phyloP scores from a whole-genome alignment of 2,113 vertebrate species.

The Ibidorhyncha struthersii region DNA sequence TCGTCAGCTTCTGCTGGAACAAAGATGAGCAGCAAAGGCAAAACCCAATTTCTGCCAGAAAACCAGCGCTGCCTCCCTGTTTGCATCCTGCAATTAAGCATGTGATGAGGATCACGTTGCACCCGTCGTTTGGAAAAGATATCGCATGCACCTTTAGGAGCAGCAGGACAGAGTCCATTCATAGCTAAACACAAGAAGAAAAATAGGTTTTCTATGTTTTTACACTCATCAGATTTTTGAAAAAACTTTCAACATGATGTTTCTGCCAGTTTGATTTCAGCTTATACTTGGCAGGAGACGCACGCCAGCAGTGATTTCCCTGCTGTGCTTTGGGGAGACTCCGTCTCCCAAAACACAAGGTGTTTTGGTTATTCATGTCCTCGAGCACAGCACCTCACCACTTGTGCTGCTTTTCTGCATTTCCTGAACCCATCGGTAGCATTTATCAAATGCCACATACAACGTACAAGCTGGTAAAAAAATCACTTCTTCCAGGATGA shows the following conservation, averaged over 20 bases:
- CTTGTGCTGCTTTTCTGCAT: background rate
- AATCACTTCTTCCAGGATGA: background rate
- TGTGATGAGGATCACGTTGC: background rate
- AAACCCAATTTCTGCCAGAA: background rate
- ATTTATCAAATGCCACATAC: background rate
- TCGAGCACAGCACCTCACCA: background rate
- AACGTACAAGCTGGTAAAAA: background rate
- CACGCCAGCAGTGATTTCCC: background rate
- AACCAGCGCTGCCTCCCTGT: fast-evolving
- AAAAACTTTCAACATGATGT: background rate
- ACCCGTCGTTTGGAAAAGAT: fast-evolving
- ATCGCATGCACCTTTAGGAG: fast-evolving
- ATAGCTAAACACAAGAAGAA: background rate
- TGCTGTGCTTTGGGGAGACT: background rate
- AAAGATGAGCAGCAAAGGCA: background rate
- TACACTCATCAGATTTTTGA: background rate
- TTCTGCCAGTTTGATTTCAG: background rate
- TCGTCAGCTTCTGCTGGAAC: background rate
- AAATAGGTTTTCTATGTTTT: background rate
- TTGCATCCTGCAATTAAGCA: fast-evolving
- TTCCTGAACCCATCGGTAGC: background rate
- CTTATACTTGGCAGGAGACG: background rate
- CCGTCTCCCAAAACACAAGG: background rate
- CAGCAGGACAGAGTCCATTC: background rate
- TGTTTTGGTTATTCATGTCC: background rate